Evolutionary conservation across 2,888 invertebrate genomes (phyloP), one percentile per base, ranked within the genome.

Genomic region (Boloria euphrosyne): DNA sequence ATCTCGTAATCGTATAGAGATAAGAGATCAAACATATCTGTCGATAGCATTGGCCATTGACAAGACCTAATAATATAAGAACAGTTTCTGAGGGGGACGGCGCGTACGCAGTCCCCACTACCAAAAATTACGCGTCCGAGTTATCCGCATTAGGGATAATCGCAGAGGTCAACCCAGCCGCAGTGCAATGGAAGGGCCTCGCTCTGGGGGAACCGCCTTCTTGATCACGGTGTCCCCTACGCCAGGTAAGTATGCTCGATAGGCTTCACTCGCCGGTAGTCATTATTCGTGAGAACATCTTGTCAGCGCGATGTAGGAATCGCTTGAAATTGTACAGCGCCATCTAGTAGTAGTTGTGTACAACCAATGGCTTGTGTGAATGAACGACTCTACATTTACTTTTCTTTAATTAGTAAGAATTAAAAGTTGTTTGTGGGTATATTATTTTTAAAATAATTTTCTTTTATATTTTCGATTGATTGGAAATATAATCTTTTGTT

Each of bases 321-420:
- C 14, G 6, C 16, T 16, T 17, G 1, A 4, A 58, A 58, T 13
- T 14, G 49, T 13, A 63, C 13, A 16, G 43, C 27, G 27, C 16
- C 53, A 53, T 69, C 74, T 62, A 87, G 31, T 38, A 0, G 10
- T 38, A 10, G 2, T 7, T 38, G 10, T 38, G 10, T 38, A 10
- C 31, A 38, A 38, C 31, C 31, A 38, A 38, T 38, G 7, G 31
- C 2, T 38, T 38, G 31, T 38, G 22, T 2, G 22, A 22, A 10
- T 38, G 10, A 38, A 10, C 2, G 31, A 38, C 31, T 38, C 31
- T 7, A 38, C 31, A 10, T 38, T 1, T 38, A 10, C 10, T 38
- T 38, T 38, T 10, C 0, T 0, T 38, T 0, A 38, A 38, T 2
- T 10, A 38, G 2, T 31, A 6, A 31, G 10, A 10, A 38, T 7